These are phyloP conservation scores for Tiphia femorata DNA, from an alignment of 2,888 invertebrate genomes.

Conservation along the genomic window DNA sequence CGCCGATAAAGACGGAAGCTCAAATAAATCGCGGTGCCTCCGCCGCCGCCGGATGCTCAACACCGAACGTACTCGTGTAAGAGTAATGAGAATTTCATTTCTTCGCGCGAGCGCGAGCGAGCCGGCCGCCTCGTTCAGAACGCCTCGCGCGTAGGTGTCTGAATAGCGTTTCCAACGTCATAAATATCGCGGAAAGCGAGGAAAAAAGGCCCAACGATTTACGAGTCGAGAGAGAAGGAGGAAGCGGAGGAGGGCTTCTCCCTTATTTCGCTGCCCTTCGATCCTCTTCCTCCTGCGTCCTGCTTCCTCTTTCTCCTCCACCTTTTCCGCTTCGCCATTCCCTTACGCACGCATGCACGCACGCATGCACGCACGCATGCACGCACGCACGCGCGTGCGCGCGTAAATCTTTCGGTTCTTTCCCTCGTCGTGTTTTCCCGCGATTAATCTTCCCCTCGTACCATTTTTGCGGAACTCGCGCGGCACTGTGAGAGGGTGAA, in stretches of 20 bases:
- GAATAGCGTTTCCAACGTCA: constrained; percentile 30
- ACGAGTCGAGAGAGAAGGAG: neutral
- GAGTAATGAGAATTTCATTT: constrained; percentile 59
- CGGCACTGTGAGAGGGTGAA: too few relatives aligned
- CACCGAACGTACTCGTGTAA: constrained; percentile 46
- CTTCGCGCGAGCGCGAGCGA: constrained; percentile 25
- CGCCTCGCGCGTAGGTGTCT: constrained; percentile 7
- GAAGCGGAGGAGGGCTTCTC: constrained; percentile 1
- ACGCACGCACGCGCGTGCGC: neutral
- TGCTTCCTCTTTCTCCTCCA: neutral
- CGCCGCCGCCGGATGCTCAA: constrained; percentile 55
- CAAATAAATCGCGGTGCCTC: constrained; percentile 56
- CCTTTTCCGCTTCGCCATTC: neutral
- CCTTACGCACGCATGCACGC: neutral
- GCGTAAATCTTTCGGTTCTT: neutral
- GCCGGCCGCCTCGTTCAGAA: too few relatives aligned
- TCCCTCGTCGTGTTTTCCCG: neutral
- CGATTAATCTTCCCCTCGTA: neutral
- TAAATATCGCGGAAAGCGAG: constrained; percentile 32
- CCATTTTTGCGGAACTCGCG: too few relatives aligned
- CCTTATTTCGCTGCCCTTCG: neutral
- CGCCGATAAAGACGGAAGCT: constrained; percentile 61
- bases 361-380: neutral
- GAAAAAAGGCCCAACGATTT: too few relatives aligned
- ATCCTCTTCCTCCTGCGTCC: neutral